phyloP scores from a whole-genome alignment of 2,888 invertebrate species.

The Pristionchus entomophagus region DNA sequence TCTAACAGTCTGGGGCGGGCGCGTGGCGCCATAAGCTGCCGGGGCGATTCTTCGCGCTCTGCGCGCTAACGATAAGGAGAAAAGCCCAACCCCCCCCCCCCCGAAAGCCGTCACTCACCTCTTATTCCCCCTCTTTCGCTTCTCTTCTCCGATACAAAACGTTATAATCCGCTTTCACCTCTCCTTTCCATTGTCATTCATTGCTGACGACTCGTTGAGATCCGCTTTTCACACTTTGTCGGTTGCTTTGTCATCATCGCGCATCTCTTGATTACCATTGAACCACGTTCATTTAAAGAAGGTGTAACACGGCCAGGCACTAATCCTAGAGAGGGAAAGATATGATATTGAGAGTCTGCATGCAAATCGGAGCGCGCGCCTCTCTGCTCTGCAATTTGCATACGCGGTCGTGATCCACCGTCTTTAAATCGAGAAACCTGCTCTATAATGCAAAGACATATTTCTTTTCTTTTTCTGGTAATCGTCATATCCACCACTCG shows the following conservation, averaged over 20 bases:
- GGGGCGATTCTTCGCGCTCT: background rate
- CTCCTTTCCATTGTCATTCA: background rate
- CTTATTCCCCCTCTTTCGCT: background rate
- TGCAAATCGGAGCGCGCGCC: too few relatives aligned
- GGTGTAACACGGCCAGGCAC: too few relatives aligned
- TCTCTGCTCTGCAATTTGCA: too few relatives aligned
- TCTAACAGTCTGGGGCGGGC: background rate
- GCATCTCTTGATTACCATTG: too few relatives aligned
- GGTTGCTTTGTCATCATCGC: background rate
- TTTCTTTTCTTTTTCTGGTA: background rate
- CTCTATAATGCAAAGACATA: too few relatives aligned
- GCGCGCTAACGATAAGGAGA: slow-evolving; percentile 6
- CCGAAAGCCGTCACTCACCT: too few relatives aligned
- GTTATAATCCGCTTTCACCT: background rate
- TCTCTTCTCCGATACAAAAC: too few relatives aligned
- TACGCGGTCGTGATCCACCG: too few relatives aligned
- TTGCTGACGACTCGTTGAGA: background rate
- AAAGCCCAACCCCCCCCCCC: background rate
- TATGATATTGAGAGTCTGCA: background rate
- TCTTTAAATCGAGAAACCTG: too few relatives aligned
- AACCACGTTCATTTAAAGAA: too few relatives aligned
- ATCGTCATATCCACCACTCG: background rate
- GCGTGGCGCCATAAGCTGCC: background rate
- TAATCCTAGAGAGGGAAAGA: too few relatives aligned
- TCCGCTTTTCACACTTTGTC: background rate